phyloP scores from a whole-genome alignment of 2,113 vertebrate genomes.

The Illadopsis cleaveri region DNA sequence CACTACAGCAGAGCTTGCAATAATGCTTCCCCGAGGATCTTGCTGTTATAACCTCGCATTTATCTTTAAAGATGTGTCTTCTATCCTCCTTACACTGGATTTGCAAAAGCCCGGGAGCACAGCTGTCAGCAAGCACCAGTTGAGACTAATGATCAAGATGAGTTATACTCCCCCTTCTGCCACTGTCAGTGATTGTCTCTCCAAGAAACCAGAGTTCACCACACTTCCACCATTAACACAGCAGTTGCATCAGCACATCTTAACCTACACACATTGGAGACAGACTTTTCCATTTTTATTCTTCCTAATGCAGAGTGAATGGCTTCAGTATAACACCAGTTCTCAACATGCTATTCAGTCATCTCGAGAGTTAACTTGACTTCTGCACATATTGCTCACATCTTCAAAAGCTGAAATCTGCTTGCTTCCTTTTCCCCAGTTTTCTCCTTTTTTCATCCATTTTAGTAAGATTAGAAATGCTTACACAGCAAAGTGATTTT shows the following conservation, averaged over 20 bases:
- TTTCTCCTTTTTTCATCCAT: background rate
- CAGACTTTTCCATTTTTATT: background rate
- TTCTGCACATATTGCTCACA: background rate
- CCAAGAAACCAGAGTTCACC: background rate
- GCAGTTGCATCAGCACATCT: background rate
- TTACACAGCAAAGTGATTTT: background rate
- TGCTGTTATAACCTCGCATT: background rate
- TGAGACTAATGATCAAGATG: background rate
- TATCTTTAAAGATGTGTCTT: background rate
- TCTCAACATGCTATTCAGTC: background rate
- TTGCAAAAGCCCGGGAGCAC: background rate
- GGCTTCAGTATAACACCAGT: background rate
- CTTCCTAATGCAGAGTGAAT: background rate
- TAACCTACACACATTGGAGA: too few relatives aligned
- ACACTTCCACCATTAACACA: background rate
- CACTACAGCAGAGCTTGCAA: background rate
- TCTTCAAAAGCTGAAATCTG: background rate
- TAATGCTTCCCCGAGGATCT: background rate
- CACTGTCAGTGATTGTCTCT: fast-evolving
- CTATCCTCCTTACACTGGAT: background rate
- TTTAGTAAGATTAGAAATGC: background rate
- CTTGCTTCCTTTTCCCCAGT: background rate
- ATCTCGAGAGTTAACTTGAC: background rate
- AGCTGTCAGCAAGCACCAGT: background rate
- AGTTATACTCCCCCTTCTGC: background rate